Evolutionary conservation across 2,797 vertebrate species (phyloP).

Genomic region (Megalops cyprinoides): DNA sequence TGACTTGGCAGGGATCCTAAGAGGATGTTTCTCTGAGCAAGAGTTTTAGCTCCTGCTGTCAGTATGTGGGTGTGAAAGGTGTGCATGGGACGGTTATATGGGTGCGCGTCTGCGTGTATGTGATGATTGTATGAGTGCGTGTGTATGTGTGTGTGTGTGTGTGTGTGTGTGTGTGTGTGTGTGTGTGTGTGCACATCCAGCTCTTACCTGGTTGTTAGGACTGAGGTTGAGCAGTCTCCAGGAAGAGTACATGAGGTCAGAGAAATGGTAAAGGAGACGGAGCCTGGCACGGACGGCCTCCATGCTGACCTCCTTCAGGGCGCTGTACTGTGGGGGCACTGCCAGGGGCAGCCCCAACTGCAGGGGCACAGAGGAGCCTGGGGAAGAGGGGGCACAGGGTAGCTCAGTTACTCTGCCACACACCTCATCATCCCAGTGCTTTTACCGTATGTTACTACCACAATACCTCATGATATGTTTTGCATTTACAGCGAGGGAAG

Average conservation of each 20-base stretch:
- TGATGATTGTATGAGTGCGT: not conserved
- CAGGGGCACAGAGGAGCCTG: conserved; percentile 80
- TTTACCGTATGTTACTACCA: not conserved
- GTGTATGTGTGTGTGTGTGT: not conserved
- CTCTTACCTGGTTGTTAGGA: conserved; percentile 82
- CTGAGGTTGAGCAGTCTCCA: conserved; percentile 83
- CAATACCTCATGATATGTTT: not conserved
- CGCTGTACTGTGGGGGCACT: conserved; percentile 77
- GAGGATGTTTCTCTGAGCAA: not conserved
- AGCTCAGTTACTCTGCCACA: too few relatives aligned
- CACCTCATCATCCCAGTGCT: too few relatives aligned
- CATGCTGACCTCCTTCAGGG: conserved; percentile 78
- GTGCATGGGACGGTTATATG: not conserved
- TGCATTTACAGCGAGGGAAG: not conserved
- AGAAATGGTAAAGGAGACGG: conserved; percentile 81
- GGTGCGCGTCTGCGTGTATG: not conserved
- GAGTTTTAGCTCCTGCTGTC: not conserved
- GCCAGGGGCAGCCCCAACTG: conserved; percentile 80
- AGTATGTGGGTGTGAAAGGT: not conserved
- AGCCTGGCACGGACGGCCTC: conserved; percentile 77
- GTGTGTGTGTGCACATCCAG: not conserved
- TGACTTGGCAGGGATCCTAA: not conserved
- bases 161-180: not conserved
- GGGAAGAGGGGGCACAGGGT: not conserved
- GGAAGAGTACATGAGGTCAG: conserved; percentile 84